Evolutionary conservation across 2,113 vertebrate species (phyloP).

Genomic region (Mus spicilegus): DNA sequence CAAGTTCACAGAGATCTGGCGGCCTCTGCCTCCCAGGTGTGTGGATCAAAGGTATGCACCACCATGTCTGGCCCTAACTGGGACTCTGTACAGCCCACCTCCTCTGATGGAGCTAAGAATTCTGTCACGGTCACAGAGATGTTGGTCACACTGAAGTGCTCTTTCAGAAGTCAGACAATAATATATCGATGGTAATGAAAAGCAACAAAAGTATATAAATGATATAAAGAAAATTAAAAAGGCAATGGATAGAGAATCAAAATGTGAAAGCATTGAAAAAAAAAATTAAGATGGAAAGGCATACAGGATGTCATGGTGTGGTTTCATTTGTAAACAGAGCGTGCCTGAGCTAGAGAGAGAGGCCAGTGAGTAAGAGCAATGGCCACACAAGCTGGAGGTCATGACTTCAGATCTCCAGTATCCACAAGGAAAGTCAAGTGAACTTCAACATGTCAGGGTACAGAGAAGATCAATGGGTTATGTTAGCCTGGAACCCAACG

Average conservation of each 20-base stretch:
- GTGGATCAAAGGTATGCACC: neutral
- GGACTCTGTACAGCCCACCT: constrained; percentile 1
- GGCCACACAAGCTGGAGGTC: neutral
- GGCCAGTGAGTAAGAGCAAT: neutral
- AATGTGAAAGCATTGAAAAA: neutral
- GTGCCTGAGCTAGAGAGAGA: neutral
- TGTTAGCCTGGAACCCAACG: neutral
- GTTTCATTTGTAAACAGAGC: neutral
- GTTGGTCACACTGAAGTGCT: neutral
- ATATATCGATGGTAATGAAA: neutral
- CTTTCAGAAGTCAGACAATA: constrained; percentile 40
- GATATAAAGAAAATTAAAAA: neutral
- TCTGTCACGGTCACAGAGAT: neutral
- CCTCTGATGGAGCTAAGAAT: neutral
- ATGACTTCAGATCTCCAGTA: neutral
- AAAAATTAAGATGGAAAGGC: neutral
- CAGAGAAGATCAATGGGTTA: neutral
- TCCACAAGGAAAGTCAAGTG: neutral
- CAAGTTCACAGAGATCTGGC: neutral
- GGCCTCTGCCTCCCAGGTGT: neutral
- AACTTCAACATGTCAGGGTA: no score
- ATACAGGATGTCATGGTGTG: neutral
- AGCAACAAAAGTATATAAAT: neutral
- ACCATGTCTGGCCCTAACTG: neutral
- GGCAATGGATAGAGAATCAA: neutral